These are phyloP conservation scores for Mizuhopecten yessoensis DNA, from an alignment of 1,140 invertebrate species.

Conservation along the genomic window DNA sequence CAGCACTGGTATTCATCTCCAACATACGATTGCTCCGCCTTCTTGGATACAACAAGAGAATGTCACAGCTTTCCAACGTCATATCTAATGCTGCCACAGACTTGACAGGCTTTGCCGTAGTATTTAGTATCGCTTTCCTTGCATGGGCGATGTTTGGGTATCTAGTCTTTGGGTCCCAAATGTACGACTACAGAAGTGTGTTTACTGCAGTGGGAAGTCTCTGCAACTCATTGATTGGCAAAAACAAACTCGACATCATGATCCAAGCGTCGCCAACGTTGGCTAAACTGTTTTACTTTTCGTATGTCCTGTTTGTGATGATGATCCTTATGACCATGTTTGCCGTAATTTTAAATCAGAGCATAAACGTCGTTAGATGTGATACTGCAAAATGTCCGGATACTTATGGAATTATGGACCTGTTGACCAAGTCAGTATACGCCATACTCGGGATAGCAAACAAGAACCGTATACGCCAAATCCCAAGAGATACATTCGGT, in stretches of 20 bases:
- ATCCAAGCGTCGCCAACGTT: constrained; percentile 87
- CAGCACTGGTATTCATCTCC: constrained; percentile 56
- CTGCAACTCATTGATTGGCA: constrained; percentile 89
- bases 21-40: constrained; percentile 60
- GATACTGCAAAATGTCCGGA: neutral
- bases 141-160: constrained; percentile 54
- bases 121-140: constrained; percentile 46
- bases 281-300: constrained; percentile 89
- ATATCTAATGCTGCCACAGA: constrained; percentile 44
- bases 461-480: neutral
- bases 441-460: neutral
- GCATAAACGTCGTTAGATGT: constrained; percentile 48
- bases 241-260: constrained; percentile 88
- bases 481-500: neutral
- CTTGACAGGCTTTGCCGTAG: constrained; percentile 49
- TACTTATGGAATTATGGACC: constrained; percentile 43
- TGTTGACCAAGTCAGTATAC: constrained; percentile 37
- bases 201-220: constrained; percentile 83
- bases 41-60: constrained; percentile 63
- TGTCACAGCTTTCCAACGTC: constrained; percentile 57
- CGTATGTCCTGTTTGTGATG: constrained; percentile 90
- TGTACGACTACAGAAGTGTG: constrained; percentile 54
- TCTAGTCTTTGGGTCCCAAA: constrained; percentile 53
- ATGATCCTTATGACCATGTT: constrained; percentile 92
- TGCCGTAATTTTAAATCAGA: constrained; percentile 87